Evolutionary conservation across 2,113 vertebrate genomes (phyloP), one percentile per base, ranked within the genome.

Genomic region (Monarcha castaneiventris): DNA sequence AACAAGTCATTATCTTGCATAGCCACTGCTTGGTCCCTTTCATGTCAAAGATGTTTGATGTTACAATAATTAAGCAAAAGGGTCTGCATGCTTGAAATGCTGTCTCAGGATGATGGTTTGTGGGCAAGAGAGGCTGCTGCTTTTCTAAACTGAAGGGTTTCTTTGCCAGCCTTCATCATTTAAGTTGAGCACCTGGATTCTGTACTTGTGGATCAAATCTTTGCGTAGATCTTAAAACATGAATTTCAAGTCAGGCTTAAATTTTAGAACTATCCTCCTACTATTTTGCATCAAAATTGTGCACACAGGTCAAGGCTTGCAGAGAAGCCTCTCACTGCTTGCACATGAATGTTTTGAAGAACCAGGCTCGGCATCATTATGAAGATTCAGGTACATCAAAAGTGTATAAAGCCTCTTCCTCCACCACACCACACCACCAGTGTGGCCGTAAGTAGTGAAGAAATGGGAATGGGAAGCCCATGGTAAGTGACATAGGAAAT

Each of bases 21-120:
- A 97, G 94, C 90, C 96, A 97, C 91, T 97, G 90, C 96, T 96
- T 89, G 89, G 75, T 86, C 83, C 52, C 90, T 96, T 97, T 97
- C 80, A 95, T 82, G 96, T 90, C 41, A 10, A 90, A 94, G 73
- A 87, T 29, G 88, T 97, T 71, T 84, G 95, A 96, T 94, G 96
- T 91, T 86, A 92, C 86, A 90, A 83, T 94, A 95, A 94, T 96
- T 96, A 95, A 97, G 96, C 68, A 74, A 87, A 93, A 91, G 80
- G 80, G 63, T 94, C 37, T 91, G 76, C 79, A 85, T 78, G 82
- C 83, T 93, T 81, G 87, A 95, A 66, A 89, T 68, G 64, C 39
- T 12, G 73, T 77, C 82, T 91, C 69, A 41, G n/a, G 62, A 82
- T 95, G 88, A 83, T 3, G 4, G 84, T 85, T 92, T 94, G 86